Percentiles rank a stretch among this genome's conserved stretches.
phyloP scores from a whole-genome alignment of 2,888 invertebrate genomes.

The Phengaris arion region DNA sequence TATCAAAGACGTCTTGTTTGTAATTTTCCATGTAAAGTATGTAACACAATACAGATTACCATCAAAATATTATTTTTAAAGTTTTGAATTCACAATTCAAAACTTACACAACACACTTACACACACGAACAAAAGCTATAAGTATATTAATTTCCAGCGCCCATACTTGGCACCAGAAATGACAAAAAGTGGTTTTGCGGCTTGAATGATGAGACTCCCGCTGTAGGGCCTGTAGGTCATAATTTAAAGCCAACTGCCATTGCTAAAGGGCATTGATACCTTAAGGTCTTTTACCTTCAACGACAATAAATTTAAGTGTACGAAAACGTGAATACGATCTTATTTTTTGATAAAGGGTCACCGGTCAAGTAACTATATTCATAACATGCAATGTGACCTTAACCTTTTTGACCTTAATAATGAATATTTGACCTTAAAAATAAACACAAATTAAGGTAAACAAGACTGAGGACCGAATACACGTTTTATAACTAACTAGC shows the following conservation, averaged over 20 bases:
- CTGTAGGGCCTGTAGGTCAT: not conserved
- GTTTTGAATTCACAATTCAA: not conserved
- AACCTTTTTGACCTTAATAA: not conserved
- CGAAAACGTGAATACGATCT: slow-evolving; percentile 5
- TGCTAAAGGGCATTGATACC: slow-evolving; percentile 8
- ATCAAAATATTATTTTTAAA: not conserved
- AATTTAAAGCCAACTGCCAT: not conserved
- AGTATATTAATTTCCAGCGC: not conserved
- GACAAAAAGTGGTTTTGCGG: slow-evolving; percentile 10
- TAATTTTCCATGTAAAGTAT: too few relatives aligned
- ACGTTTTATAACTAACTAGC: too few relatives aligned
- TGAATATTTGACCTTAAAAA: not conserved
- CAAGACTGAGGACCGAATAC: not conserved
- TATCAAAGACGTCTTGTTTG: too few relatives aligned
- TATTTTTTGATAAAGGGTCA: not conserved
- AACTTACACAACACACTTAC: too few relatives aligned
- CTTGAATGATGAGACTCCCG: not conserved
- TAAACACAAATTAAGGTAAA: not conserved
- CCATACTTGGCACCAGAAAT: slow-evolving; percentile 4
- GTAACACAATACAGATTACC: not conserved
- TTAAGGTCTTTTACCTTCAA: slow-evolving; percentile 5
- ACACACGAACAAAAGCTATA: not conserved
- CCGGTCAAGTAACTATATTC: not conserved
- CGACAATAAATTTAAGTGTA: slow-evolving; percentile 3
- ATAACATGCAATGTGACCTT: not conserved